Conservation (phyloP, 2,797 vertebrate species). For the Micrastur ruficollis region DNA sequence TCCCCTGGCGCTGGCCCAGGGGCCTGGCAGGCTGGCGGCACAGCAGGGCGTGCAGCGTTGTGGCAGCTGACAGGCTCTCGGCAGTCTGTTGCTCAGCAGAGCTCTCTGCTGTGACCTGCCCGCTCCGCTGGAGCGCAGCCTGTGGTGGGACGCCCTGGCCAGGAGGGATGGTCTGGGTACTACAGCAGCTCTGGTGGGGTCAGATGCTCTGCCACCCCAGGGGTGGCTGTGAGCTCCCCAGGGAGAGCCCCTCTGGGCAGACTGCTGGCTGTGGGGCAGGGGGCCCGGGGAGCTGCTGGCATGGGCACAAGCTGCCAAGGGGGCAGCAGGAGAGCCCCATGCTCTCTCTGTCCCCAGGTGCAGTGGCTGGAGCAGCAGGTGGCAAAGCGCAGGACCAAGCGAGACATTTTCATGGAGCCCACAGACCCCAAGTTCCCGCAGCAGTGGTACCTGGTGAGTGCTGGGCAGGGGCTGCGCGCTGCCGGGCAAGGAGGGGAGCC, state of each 20-base stretch:
- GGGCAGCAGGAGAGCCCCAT: rapidly evolving
- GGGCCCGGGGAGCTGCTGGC: not conserved
- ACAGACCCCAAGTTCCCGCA: slow-evolving; percentile 90
- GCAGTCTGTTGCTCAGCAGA: not conserved
- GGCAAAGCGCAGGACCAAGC: slow-evolving; percentile 86
- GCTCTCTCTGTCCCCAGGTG: slow-evolving; percentile 76
- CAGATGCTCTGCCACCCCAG: not conserved
- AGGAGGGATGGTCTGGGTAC: rapidly evolving
- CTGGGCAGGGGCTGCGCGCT: rapidly evolving
- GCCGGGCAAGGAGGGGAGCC: not conserved
- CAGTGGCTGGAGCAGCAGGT: slow-evolving; percentile 94
- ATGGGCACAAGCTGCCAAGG: rapidly evolving
- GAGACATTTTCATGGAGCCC: slow-evolving; percentile 86
- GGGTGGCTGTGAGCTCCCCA: not conserved
- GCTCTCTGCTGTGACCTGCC: not conserved
- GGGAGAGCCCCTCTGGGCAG: not conserved
- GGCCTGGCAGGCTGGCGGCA: rapidly evolving
- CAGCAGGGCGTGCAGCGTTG: not conserved
- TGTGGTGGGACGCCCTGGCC: rapidly evolving
- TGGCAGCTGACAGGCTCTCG: rapidly evolving
- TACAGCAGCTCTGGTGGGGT: not conserved
- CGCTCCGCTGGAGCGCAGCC: not conserved
- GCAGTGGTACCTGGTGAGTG: slow-evolving; percentile 97
- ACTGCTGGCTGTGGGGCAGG: not conserved
- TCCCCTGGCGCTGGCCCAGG: not conserved